Base-by-base conservation (phyloP, 2,113 vertebrate genomes). In the Chaetorhynchus papuensis region DNA sequence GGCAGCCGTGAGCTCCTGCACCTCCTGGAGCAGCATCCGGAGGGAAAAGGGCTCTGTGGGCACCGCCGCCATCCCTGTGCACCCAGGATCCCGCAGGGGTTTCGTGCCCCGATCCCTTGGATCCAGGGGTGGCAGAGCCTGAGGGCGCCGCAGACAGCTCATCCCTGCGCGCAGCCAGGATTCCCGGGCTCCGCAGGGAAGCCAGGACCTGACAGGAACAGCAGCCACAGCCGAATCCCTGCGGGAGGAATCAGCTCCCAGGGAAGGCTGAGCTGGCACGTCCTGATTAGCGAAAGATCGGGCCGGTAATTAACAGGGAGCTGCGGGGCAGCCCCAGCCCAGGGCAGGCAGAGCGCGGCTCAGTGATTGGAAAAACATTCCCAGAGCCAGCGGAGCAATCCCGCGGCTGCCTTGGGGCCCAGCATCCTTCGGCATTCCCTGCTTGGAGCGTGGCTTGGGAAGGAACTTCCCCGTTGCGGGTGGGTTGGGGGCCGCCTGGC, bases 161-260 rank as follows among this genome's bases (percentile, higher is more conserved):
- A 37, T 20, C 66, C 49, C 54, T 13, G 76, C 0, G 4, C 16
- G 0, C 42, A 24, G 44, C 65, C 7, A 0, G 75, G 27, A 21
- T 14, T 23, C 54, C 68, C 1, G 75, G 31, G 6, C 1, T 21
- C 24, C 4, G 1, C 4, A 0, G 31, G 37, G 44, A 41, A 87
- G 30, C 6, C 3, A 0, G 39, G 52, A 71, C 15, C 41, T 0
- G 4, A 24, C 0, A 1, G 71, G 57, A 59, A 6, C 31, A 7
- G 2, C 6, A 31, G 26, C 33, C 3, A 0, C 31, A 57, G 27
- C 54, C 0, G 4, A 15, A 6, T 22, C 44, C 52, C 35, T 7
- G 11, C 4, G 30, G 39, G 41, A 45, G 54, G 65, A 56, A 13
- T 11, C 42, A 8, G 19, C 57, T 59, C 3, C 6, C 54, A 1